phyloP scores from a whole-genome alignment of 2,888 invertebrate genomes.

The Bellardia pandia region DNA sequence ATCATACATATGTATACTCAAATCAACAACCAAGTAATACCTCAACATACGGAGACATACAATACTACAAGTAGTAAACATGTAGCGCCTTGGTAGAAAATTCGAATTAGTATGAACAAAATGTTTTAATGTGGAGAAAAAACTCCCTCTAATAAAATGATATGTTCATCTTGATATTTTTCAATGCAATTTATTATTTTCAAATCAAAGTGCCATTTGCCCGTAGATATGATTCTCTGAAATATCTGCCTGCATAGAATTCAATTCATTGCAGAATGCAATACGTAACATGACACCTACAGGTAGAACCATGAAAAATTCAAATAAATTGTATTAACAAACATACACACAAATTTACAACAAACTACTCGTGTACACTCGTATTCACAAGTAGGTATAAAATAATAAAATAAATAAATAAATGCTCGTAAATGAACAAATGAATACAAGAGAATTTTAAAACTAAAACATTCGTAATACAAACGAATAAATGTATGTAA shows the following conservation, averaged over 20 bases:
- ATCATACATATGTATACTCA: too few species aligned
- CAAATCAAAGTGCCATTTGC: too few species aligned
- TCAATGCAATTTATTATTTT: too few species aligned
- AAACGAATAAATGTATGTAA: not conserved
- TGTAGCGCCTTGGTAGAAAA: too few species aligned
- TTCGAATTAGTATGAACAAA: too few species aligned
- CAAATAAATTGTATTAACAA: not conserved
- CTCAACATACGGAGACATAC: too few species aligned
- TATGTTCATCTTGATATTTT: too few species aligned
- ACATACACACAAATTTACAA: not conserved
- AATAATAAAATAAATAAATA: not conserved
- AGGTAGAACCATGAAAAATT: not conserved
- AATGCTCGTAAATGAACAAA: too few species aligned
- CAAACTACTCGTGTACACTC: not conserved
- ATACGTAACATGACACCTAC: constrained; percentile 20
- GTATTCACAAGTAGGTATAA: not conserved
- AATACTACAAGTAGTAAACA: too few species aligned
- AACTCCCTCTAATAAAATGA: too few species aligned
- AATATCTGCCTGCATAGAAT: not conserved
- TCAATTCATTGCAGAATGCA: not conserved
- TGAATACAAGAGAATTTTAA: not conserved
- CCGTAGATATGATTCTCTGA: not conserved
- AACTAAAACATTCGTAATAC: constrained; percentile 8
- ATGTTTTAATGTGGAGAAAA: too few species aligned
- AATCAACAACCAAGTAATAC: too few species aligned